Evolutionary conservation across 2,797 vertebrate genomes (phyloP).

Genomic region (Micrastur ruficollis): DNA sequence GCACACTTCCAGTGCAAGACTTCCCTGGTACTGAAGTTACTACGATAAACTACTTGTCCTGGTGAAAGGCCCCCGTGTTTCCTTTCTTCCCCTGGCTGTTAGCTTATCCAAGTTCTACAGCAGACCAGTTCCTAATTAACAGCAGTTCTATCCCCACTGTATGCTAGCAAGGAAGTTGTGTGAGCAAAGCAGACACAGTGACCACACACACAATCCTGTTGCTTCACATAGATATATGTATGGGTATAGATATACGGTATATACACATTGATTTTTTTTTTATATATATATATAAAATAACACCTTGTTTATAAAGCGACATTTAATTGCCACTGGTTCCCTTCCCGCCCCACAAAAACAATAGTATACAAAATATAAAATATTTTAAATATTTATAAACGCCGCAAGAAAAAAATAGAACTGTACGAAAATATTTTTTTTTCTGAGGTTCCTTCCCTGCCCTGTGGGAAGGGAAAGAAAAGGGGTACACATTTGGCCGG

Average conservation of each 20-base stretch:
- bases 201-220: slow-evolving; percentile 64
- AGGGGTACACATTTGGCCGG: neutral
- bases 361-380: slow-evolving; percentile 99
- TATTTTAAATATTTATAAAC: slow-evolving; percentile 99
- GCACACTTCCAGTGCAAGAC: neutral
- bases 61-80: neutral
- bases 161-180: neutral
- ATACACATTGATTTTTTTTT: slow-evolving; percentile 48
- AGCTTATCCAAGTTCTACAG: neutral
- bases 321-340: slow-evolving; percentile 78
- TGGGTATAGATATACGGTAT: slow-evolving; percentile 64
- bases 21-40: neutral
- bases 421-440: slow-evolving; percentile 95
- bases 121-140: neutral
- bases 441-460: slow-evolving; percentile 72
- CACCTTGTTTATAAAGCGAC: slow-evolving; percentile 77
- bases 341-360: slow-evolving; percentile 77
- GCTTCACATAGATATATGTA: slow-evolving; percentile 70
- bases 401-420: slow-evolving; percentile 99
- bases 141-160: neutral
- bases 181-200: slow-evolving; percentile 55
- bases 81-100: neutral
- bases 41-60: neutral
- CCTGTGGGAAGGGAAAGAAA: neutral
- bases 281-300: slow-evolving; percentile 73